Evolutionary conservation across 1,140 invertebrate species (phyloP), one percentile per base, ranked within the genome.

Genomic region (Chironomus tepperi): DNA sequence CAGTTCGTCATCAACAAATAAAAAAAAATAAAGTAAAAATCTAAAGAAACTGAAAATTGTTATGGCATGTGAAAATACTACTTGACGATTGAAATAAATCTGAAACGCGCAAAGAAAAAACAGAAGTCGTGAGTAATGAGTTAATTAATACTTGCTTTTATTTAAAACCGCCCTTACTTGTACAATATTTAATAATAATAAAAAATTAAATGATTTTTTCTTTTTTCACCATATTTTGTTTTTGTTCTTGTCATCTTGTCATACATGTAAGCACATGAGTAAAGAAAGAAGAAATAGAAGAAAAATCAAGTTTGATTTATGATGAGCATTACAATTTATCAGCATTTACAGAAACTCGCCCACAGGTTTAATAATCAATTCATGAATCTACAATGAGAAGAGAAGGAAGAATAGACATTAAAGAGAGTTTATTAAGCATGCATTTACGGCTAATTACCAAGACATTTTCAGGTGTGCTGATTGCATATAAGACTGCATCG

Each of bases 391-490:
- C 6, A 70, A 70, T 2, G 12, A 67, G 7, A 6, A 18, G 8
- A 67, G 1, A 67, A 16, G 3, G 1, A 67, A 7, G n/a, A 19
- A 70, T 19, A 9, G 8, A 16, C 7, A 19, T 19, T 3, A 19
- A 19, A 7, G 19, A 10, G 19, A 6, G 16, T 57, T 57, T 1
- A 57, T 57, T n/a, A 7, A 10, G n/a, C n/a, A 3, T 67, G 2
- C 7, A 67, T 7, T 3, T 19, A 16, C 7, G 65, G 65, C 9
- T 70, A 18, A 18, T 70, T 21, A 70, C 65, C 65, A 70, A 79
- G 42, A 86, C 82, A 77, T 83, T 79, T 0, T 81, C 77, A 47
- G 83, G 80, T 16, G 81, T 82, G 73, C 80, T 77, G 34, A 86
- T 76, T 9, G 80, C 82, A 76, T 85, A 83, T 7, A 85, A 76